Evolutionary conservation across 2,797 vertebrate species (phyloP), one percentile per base, ranked within the genome.

Genomic region (Champsocephalus esox): DNA sequence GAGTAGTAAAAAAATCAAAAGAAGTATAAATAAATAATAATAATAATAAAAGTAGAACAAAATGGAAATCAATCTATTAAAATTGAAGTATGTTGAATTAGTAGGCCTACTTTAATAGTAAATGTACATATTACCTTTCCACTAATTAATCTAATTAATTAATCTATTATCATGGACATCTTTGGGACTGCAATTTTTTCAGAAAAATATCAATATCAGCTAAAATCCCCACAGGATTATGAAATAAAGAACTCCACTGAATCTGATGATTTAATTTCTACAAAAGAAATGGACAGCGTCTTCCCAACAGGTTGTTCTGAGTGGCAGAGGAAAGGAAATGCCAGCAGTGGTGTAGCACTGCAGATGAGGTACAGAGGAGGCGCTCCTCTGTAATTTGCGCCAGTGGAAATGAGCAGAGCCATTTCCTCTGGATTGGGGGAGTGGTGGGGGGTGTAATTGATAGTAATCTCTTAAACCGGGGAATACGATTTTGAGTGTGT

Each of bases 351-450:
- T 72, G 75, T 32, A 58, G 73, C 49, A 55, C 61, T 45, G 78
- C 19, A 44, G 56, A 28, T 64, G 74, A 70, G 14, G 46, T 57
- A 79, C 57, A 28, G 68, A 84, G 55, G 64, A 76, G 71, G 50
- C 64, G 50, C 69, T 68, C 10, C 77, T 88, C 86, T 87, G 77
- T 90, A 85, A 90, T 91, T 92, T 87, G 73, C 68, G 52, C 28
- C 68, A 38, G 80, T 85, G 80, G 85, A 90, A 92, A 92, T 93
- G 86, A 91, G 87, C 66, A 64, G 44, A 87, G 76, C 66, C 78
- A 92, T 93, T 94, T 93, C 92, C 92, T 93, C 65, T 81, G 58
- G 59, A 73, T 76, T 73, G 75, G 2, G 12, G 17, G 14, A 3
- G 21, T 4, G 16, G 44, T 0, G n/a, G 14, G 64, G 52, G 73